A percentile compares a stretch with the other conserved stretches of the same genome.
phyloP scores from a whole-genome alignment of 1,140 invertebrate species.

The Drosophila mauritiana region DNA sequence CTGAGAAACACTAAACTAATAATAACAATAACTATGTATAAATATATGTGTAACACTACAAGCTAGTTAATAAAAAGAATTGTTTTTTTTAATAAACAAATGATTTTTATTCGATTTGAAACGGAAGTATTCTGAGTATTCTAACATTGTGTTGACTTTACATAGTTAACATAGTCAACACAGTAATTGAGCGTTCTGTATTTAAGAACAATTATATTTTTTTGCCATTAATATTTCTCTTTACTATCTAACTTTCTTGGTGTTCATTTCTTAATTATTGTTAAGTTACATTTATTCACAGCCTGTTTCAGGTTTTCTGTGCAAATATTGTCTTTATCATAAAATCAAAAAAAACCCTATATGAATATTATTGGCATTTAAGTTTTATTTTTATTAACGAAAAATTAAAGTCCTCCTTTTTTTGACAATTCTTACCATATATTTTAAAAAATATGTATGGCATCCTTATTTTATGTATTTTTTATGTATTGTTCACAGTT shows the following conservation, averaged over 20 bases:
- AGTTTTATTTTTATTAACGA: too few species aligned
- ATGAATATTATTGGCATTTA: too few species aligned
- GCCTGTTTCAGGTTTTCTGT: neutral
- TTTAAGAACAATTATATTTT: neutral
- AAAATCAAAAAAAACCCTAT: too few species aligned
- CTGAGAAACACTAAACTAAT: slow-evolving; percentile 20
- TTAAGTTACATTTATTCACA: neutral
- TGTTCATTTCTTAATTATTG: too few species aligned
- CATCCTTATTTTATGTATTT: too few species aligned
- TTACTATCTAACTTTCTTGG: too few species aligned
- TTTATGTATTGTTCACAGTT: too few species aligned
- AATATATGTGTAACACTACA: slow-evolving; percentile 26
- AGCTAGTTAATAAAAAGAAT: slow-evolving; percentile 50
- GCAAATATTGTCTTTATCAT: neutral
- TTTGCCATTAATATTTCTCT: too few species aligned
- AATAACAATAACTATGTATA: slow-evolving; percentile 16
- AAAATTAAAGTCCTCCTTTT: too few species aligned
- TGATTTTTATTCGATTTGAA: slow-evolving; percentile 16
- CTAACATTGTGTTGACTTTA: neutral
- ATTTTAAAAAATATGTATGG: too few species aligned
- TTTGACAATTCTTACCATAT: too few species aligned
- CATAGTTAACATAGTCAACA: neutral
- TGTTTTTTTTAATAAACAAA: slow-evolving; percentile 32
- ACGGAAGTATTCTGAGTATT: too few species aligned
- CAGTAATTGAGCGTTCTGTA: neutral